Base-by-base conservation (phyloP, 2,888 invertebrate species). In the Netelia melanura region DNA sequence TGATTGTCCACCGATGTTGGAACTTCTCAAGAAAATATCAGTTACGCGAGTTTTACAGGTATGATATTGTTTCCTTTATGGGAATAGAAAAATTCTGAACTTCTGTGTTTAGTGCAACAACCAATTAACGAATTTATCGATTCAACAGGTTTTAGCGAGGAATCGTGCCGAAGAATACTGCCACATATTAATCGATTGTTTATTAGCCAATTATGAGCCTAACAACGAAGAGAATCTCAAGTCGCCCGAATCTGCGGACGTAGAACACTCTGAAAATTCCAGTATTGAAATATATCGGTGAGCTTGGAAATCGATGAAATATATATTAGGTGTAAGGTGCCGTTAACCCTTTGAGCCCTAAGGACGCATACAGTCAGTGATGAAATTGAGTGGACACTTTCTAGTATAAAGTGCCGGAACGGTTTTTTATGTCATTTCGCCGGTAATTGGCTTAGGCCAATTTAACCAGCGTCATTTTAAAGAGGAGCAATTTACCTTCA, bases 31-130 rank as follows among this genome's bases (percentile, higher is more conserved):
- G 92, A 96, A 96, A 87, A 95, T 98, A 38, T 96, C 97, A 3
- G 95, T 97, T 70, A 96, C 96, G 0, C 96, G 96, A 92, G 95
- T 98, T 83, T 94, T 98, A 30, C 97, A 97, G 95, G 96, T 97
- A 91, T n/a, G 23, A n/a, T 9, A 9, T 70, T n/a, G 9, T 25
- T 48, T 6, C 6, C 38, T 38, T 38, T 38, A 8, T 38, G 38
- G 8, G 38, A 38, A 5, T 38, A 6, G 38, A 5, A 38, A 6
- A 8, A 6, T 38, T 38, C 6, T 38, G 38, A 38, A 38, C 6
- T 38, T 38, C 38, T 38, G 38, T 38, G 8, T 38, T 38, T 38
- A 6, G 3, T 38, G 6, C 1, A 43, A 6, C 43, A 1, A 30
- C 10, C 8, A 25, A 70, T 30, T 11, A 44, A 84, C 61, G 3